phyloP scores from a whole-genome alignment of 2,888 invertebrate species.

The Drosophila algonquin region DNA sequence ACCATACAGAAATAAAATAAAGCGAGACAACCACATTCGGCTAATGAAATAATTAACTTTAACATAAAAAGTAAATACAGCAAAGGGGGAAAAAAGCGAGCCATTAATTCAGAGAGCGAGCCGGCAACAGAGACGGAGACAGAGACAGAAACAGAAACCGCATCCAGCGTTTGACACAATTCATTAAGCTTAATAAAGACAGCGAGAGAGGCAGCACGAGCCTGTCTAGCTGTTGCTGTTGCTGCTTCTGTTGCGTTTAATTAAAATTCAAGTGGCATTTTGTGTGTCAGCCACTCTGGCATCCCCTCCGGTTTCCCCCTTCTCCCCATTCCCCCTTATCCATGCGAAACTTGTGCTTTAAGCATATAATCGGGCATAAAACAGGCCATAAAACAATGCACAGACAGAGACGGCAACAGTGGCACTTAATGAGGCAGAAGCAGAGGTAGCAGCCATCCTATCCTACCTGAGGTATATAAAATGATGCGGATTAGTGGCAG shows the following conservation, averaged over 20 bases:
- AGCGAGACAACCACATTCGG: conserved; percentile 43
- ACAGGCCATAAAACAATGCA: conserved; percentile 75
- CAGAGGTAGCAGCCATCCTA: conserved; percentile 24
- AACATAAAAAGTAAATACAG: conserved; percentile 54
- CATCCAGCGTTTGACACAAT: conserved; percentile 73
- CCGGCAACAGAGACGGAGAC: conserved; percentile 38
- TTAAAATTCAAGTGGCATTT: conserved; percentile 81
- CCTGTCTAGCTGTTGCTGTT: conserved; percentile 56
- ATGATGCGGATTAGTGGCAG: conserved; percentile 33
- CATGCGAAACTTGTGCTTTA: conserved; percentile 68
- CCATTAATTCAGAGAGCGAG: conserved; percentile 32
- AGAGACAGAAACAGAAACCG: conserved; percentile 50
- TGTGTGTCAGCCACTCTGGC: conserved; percentile 61
- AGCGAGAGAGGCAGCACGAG: conserved; percentile 17
- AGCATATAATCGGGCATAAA: conserved; percentile 77
- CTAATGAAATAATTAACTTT: conserved; percentile 69
- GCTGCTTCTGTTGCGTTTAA: conserved; percentile 77
- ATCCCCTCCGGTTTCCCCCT: background rate
- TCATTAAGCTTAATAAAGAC: conserved; percentile 82
- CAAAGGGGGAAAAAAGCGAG: conserved; percentile 10
- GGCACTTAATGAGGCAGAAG: conserved; percentile 62
- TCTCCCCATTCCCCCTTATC: background rate
- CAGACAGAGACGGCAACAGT: conserved; percentile 30
- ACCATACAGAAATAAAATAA: conserved; percentile 25
- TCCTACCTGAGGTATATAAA: conserved; percentile 47